Conservation (phyloP, 2,113 vertebrate genomes). For the Sturnira hondurensis region DNA sequence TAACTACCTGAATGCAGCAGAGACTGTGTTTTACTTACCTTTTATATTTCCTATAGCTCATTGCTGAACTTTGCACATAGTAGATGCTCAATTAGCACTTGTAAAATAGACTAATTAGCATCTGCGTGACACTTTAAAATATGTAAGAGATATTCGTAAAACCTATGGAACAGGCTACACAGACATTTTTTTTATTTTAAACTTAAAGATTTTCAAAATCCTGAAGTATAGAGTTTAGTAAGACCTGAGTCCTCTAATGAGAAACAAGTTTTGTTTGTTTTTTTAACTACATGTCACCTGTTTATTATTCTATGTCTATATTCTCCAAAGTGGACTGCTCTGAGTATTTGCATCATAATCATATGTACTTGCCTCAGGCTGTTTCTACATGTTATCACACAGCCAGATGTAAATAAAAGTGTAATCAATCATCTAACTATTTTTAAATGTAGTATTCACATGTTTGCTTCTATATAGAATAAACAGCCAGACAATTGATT, state of each 20-base stretch:
- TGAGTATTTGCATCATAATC: not conserved
- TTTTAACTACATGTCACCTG: not conserved
- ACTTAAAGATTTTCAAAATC: not conserved
- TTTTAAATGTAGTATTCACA: not conserved
- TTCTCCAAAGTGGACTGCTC: not conserved
- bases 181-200: constrained; percentile 16
- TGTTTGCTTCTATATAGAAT: not conserved
- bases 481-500: not conserved
- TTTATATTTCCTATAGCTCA: not conserved
- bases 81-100: not conserved
- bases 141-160: not conserved
- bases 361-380: constrained; percentile 4
- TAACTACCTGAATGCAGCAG: not conserved
- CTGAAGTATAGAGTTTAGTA: not conserved
- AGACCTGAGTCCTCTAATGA: not conserved
- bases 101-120: not conserved
- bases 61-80: not conserved
- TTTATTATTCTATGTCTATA: constrained; percentile 18
- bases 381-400: not conserved
- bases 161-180: not conserved
- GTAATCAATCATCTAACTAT: not conserved
- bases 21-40: not conserved
- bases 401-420: constrained; percentile 3
- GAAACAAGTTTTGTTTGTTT: not conserved
- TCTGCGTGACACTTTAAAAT: not conserved